Evolutionary conservation across 30 jellyfish, hydroid and myxozoan genomes (phyloP).

Genomic region (Clytia hemisphaerica): DNA sequence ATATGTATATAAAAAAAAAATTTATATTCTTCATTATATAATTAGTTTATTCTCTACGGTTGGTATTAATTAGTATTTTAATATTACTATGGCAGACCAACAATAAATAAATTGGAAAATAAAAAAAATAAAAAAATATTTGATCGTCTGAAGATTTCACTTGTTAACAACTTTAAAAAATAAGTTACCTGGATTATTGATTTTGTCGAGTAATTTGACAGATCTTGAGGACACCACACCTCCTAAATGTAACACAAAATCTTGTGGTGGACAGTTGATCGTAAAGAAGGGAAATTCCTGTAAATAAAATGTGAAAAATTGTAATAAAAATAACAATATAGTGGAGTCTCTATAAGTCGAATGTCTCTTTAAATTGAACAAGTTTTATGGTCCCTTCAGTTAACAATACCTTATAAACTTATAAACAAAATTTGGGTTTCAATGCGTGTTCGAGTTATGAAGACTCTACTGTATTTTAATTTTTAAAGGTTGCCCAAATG

Average conservation of each 20-base stretch:
- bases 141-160: background rate
- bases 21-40: too few species aligned
- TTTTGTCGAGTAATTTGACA: slow-evolving; percentile 74
- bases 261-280: slow-evolving; percentile 52
- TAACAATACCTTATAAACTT: too few species aligned
- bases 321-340: background rate
- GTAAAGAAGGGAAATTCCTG: slow-evolving; percentile 91
- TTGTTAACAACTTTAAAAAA: background rate
- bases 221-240: slow-evolving; percentile 81
- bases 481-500: too few species aligned
- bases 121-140: too few species aligned
- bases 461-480: too few species aligned
- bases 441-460: too few species aligned
- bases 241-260: slow-evolving; percentile 66
- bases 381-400: too few species aligned
- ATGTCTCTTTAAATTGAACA: too few species aligned
- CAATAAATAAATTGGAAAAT: background rate
- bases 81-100: background rate
- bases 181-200: slow-evolving; percentile 57
- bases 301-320: background rate
- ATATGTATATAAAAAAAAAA: too few species aligned
- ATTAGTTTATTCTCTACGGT: too few species aligned
- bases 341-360: background rate
- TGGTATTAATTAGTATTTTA: too few species aligned
- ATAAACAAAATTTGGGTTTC: too few species aligned